phyloP scores from a whole-genome alignment of 2,888 invertebrate species.

The Sisyra terminalis region DNA sequence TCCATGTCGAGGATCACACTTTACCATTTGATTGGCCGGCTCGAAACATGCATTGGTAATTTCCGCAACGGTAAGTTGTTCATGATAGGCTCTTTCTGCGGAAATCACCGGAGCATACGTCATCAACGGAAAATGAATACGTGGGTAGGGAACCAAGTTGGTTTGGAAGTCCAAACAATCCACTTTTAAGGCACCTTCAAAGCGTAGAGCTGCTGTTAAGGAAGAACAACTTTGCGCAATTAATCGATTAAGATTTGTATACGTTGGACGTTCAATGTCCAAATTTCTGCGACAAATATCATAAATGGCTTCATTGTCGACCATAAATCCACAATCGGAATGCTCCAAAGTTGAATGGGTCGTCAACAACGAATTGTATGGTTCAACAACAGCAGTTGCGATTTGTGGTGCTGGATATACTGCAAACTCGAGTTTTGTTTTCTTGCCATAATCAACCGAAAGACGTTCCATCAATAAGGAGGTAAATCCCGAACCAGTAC shows the following conservation, averaged over 20 bases:
- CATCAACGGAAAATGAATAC: conserved; percentile 39
- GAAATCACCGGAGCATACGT: conserved; percentile 36
- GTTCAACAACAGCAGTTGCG: conserved; percentile 26
- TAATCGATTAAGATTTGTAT: conserved; percentile 42
- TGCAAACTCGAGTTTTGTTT: conserved; percentile 45
- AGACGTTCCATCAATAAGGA: conserved; percentile 47
- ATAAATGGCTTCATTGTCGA: conserved; percentile 33
- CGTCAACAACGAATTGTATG: conserved; percentile 44
- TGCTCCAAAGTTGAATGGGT: conserved; percentile 47
- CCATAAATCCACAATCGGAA: conserved; percentile 46
- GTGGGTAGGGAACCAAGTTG: conserved; percentile 36
- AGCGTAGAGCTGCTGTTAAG: conserved; percentile 38
- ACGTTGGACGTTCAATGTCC: conserved; percentile 39
- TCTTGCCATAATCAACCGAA: conserved; percentile 48
- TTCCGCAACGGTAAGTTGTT: conserved; percentile 33
- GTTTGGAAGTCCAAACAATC: conserved; percentile 41
- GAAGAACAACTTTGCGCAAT: conserved; percentile 35
- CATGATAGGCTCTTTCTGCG: conserved; percentile 37
- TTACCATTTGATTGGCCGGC: conserved; percentile 37
- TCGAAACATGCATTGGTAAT: conserved; percentile 44
- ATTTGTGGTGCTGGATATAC: conserved; percentile 48
- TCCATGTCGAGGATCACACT: conserved; percentile 32
- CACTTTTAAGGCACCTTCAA: conserved; percentile 39
- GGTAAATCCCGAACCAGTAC: conserved; percentile 46
- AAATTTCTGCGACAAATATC: conserved; percentile 40